phyloP scores from a whole-genome alignment of 2,797 vertebrate genomes.

The Molossus alvarezi region DNA sequence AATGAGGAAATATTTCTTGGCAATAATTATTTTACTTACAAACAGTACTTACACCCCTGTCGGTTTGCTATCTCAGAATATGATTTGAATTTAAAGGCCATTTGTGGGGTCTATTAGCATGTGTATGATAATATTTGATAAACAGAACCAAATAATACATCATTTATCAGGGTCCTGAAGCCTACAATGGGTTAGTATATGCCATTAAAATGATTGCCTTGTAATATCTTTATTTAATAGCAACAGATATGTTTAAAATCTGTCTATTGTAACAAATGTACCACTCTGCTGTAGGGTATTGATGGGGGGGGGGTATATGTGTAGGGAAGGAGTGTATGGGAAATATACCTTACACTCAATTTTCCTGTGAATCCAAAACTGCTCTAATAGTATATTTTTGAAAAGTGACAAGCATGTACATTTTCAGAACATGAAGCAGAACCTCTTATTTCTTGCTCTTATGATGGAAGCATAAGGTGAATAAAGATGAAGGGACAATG shows the following conservation, averaged over 20 bases:
- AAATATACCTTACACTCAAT: neutral
- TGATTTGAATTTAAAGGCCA: neutral
- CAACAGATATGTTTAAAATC: neutral
- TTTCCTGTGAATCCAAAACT: slow-evolving; percentile 6
- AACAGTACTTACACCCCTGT: neutral
- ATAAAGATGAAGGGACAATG: neutral
- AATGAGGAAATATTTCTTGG: neutral
- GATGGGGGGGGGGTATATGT: neutral
- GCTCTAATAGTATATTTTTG: neutral
- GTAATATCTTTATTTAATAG: slow-evolving; percentile 4
- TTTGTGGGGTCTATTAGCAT: neutral
- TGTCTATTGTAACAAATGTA: neutral
- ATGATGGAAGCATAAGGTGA: slow-evolving; percentile 9
- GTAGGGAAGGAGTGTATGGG: neutral
- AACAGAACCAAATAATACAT: neutral
- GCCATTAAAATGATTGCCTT: neutral
- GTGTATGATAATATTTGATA: slow-evolving; percentile 11
- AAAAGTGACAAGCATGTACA: neutral
- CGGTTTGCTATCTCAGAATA: neutral
- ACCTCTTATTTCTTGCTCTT: neutral
- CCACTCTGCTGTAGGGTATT: neutral
- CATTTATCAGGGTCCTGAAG: neutral
- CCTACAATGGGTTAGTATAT: neutral
- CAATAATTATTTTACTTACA: neutral
- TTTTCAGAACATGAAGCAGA: slow-evolving; percentile 44